Base-by-base conservation (phyloP, 2,797 vertebrate genomes). In the Rhynchotus rufescens region DNA sequence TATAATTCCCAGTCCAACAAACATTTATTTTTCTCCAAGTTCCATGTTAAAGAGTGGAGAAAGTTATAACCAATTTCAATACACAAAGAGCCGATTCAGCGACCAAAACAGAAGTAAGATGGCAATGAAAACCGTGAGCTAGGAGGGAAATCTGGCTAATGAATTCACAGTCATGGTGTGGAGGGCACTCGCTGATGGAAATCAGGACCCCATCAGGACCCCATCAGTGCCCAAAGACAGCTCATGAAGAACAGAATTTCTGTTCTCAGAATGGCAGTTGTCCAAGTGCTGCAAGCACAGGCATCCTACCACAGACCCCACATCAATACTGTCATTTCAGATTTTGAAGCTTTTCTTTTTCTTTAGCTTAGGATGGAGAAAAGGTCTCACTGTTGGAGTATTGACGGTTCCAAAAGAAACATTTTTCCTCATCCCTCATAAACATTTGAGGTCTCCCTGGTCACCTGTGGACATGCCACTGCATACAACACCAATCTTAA, bases 281-380 rank as follows among this genome's bases (percentile, higher is more conserved):
- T 73, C 69, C 79, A 59, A 49, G 66, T 3, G 44, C 19, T 49
- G 80, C 56, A 56, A 61, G 38, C 61, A 40, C 12, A 92, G 30
- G 16, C n/a, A 79, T 44, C 17, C 0, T 57, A 20, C 3, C 0
- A 2, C 71, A 69, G 38, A 57, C 36, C 28, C 19, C 59, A 49
- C 30, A 1, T 4, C 4, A 69, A 81, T 3, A 19, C 15, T 9
- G 10, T 28, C 49, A 49, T 62, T 66, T 66, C 81, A 59, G 36
- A 62, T 90, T 49, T 52, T 80, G 90, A 91, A 65, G 44, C 60
- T 59, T 88, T 84, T 36, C 3, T 74, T 23, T 91, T 91, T 61
- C 61, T 68, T 90, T 78, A 90, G 82, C 17, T 6, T 77, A 42
- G 25, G 62, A 72, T 54, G 34, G 40, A 88, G 54, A 65, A 84